Conservation (phyloP, 1,140 invertebrate species). For the Mercenaria mercenaria region DNA sequence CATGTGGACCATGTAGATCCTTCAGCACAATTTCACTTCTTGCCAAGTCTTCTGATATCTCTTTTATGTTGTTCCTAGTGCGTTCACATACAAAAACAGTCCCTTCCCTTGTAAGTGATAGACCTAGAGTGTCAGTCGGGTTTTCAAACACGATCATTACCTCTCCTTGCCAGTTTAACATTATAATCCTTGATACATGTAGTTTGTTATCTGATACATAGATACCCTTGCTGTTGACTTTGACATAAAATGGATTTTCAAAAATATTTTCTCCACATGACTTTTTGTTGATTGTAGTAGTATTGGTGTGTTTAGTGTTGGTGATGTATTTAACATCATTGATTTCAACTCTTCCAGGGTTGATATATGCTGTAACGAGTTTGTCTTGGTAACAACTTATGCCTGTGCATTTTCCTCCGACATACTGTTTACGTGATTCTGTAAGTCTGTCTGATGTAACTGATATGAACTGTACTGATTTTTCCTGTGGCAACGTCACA, state of each 20-base stretch:
- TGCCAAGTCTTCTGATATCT: neutral
- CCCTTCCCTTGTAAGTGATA: neutral
- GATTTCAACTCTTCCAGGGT: too few relatives aligned
- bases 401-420: too few relatives aligned
- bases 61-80: neutral
- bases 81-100: neutral
- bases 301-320: too few relatives aligned
- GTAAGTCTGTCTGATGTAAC: too few relatives aligned
- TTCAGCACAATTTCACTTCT: neutral
- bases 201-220: neutral
- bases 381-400: too few relatives aligned
- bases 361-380: too few relatives aligned
- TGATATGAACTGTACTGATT: too few relatives aligned
- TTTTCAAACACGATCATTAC: neutral
- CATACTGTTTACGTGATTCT: too few relatives aligned
- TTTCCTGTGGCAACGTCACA: too few relatives aligned
- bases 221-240: neutral
- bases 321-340: too few relatives aligned
- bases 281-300: too few relatives aligned
- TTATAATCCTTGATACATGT: neutral
- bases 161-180: neutral
- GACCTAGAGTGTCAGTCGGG: neutral
- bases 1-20: neutral
- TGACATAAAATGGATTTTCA: neutral
- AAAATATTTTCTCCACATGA: neutral